Evolutionary conservation across 1,140 invertebrate genomes (phyloP), one percentile per base, ranked within the genome.

Genomic region (Agrypnia vestita): DNA sequence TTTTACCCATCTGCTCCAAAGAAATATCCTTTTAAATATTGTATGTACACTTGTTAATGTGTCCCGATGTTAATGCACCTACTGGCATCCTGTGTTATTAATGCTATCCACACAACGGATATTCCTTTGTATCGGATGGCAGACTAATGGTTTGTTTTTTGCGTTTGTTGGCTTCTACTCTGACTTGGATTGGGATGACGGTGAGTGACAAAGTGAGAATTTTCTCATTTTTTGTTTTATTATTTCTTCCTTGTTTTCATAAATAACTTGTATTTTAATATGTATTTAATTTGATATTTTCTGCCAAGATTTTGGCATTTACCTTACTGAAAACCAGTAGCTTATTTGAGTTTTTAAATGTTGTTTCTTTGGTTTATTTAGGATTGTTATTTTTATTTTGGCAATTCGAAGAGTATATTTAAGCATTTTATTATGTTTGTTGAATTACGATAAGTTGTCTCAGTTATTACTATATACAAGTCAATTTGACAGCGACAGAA

Each of bases 171-270:
- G 90, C 89, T 91, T 91, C 87, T 91, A 90, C 86, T 91, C 90
- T 85, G 91, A 92, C 86, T 86, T 91, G 90, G 90, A 92, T 88
- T 92, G 90, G 90, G 90, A 92, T 87, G 90, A 91, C 87, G 91
- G 90, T 92, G 87, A 91, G 89, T 87, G 76, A 80, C 59, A 61
- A 80, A 73, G 61, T 79, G 75, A 78, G 72, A 81, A 53, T 76
- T 75, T 69, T 78, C 69, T 76, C 71, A 78, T 76, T 44, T 64
- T 74, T 74, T n/a, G 10, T 47, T 35, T 69, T 43, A 67, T 80
- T 72, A n/a, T n/a, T 76, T 77, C 19, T 56, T 19, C 0, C 43
- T 51, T 51, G 8, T 51, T 3, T 51, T n/a, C n/a, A 51, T 51
- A 51, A 51, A 44, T 56, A 25, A 56, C 72, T 43, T 43, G 71